Conservation (phyloP, 2,113 vertebrate species). For the Chiloscyllium plagiosum region DNA sequence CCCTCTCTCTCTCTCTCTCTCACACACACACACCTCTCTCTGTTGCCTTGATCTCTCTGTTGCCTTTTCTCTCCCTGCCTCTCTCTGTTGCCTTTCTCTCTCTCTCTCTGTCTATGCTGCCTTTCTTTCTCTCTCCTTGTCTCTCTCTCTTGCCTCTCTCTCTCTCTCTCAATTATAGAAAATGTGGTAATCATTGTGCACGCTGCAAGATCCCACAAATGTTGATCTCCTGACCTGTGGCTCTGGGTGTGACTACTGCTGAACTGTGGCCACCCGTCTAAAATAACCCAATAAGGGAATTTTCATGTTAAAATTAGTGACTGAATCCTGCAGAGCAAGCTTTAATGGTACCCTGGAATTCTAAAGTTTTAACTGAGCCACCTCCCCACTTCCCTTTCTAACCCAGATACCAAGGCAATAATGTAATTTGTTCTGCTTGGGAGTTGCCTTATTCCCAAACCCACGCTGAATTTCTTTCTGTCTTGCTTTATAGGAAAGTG, state of each 20-base stretch:
- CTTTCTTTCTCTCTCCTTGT: no score
- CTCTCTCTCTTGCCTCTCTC: no score
- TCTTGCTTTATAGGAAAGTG: slow-evolving; percentile 46
- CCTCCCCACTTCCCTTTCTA: not conserved
- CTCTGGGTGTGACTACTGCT: not conserved
- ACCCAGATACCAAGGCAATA: not conserved
- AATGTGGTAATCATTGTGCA: not conserved
- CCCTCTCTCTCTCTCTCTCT: no score
- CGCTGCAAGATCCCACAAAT: not conserved
- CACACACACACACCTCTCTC: no score
- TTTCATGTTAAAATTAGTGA: not conserved
- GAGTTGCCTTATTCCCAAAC: not conserved
- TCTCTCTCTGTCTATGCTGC: rapidly evolving
- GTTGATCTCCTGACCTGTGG: not conserved
- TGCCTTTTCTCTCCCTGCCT: no score
- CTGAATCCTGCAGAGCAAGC: not conserved
- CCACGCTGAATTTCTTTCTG: not conserved
- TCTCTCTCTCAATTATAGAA: not conserved
- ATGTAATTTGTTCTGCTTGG: no score
- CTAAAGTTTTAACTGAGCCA: not conserved
- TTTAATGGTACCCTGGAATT: not conserved
- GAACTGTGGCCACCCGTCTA: not conserved
- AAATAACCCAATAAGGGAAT: not conserved
- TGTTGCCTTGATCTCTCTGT: no score
- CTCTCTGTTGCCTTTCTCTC: no score